Conservation (phyloP, 2,888 invertebrate species). For the Arrhopalites spinosus region DNA sequence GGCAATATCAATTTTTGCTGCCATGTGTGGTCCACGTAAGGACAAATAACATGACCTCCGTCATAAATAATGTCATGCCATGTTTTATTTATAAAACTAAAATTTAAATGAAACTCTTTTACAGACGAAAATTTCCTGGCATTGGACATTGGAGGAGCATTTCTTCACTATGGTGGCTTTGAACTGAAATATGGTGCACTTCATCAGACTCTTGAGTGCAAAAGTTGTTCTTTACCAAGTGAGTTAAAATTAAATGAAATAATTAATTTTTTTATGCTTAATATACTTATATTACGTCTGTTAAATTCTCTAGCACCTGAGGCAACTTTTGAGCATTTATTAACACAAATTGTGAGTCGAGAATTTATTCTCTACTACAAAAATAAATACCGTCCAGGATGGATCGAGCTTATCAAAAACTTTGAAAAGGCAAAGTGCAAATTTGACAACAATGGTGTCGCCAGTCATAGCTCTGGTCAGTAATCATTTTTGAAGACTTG, state of each 20-base stretch:
- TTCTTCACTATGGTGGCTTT: slow-evolving; percentile 37
- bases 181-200: slow-evolving; percentile 1
- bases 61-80: too few relatives aligned
- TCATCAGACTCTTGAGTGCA: slow-evolving; percentile 15
- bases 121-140: slow-evolving; percentile 33
- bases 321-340: slow-evolving; percentile 47
- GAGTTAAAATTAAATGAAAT: background rate
- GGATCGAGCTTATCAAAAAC: slow-evolving; percentile 53
- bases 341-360: slow-evolving; percentile 49
- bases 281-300: background rate
- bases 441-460: slow-evolving; percentile 34
- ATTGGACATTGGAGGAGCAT: slow-evolving; percentile 37
- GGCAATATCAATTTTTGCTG: slow-evolving; percentile 40
- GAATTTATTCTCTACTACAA: slow-evolving; percentile 54
- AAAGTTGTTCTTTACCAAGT: slow-evolving; percentile 20
- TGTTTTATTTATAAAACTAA: too few relatives aligned
- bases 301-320: slow-evolving; percentile 45
- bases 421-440: slow-evolving; percentile 53
- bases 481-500: too few relatives aligned
- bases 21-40: slow-evolving; percentile 31
- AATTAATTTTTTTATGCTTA: background rate
- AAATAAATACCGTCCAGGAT: slow-evolving; percentile 51
- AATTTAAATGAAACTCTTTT: background rate
- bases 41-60: background rate
- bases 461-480: background rate